Conservation (phyloP, 2,797 vertebrate species). For the Crenuchus spilurus region DNA sequence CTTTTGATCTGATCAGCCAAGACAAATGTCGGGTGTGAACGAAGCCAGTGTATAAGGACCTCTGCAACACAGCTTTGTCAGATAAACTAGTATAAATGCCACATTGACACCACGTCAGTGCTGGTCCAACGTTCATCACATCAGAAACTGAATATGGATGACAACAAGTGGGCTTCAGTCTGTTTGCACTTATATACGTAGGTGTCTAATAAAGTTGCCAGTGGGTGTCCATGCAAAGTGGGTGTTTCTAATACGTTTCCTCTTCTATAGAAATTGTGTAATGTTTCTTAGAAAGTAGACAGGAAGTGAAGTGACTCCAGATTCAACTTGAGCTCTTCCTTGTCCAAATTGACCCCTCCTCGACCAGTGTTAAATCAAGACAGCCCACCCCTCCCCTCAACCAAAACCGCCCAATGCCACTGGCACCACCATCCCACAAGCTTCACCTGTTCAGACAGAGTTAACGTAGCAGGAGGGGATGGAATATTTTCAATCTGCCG, state of each 20-base stretch:
- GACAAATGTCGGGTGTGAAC: too few relatives aligned
- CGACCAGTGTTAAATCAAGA: conserved; percentile 68
- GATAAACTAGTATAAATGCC: too few relatives aligned
- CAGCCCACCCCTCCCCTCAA: conserved; percentile 71
- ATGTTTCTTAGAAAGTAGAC: background rate
- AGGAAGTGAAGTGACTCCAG: background rate
- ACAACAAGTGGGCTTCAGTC: too few relatives aligned
- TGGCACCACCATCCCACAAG: background rate
- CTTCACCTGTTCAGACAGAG: conserved; percentile 74
- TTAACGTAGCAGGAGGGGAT: conserved; percentile 76
- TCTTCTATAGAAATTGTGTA: too few relatives aligned
- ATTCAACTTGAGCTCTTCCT: conserved; percentile 37
- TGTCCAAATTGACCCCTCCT: conserved; percentile 61
- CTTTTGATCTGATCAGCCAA: too few relatives aligned
- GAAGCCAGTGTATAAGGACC: too few relatives aligned
- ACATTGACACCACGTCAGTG: too few relatives aligned
- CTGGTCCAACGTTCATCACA: too few relatives aligned
- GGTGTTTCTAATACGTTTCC: background rate
- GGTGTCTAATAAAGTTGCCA: background rate
- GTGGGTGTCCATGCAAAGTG: background rate
- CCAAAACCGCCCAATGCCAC: too few relatives aligned
- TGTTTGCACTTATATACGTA: too few relatives aligned
- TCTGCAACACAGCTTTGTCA: too few relatives aligned
- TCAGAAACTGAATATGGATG: too few relatives aligned
- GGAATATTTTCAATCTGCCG: conserved; percentile 80